Conservation (phyloP, 2,888 invertebrate genomes). For the Calliopum simillimum region DNA sequence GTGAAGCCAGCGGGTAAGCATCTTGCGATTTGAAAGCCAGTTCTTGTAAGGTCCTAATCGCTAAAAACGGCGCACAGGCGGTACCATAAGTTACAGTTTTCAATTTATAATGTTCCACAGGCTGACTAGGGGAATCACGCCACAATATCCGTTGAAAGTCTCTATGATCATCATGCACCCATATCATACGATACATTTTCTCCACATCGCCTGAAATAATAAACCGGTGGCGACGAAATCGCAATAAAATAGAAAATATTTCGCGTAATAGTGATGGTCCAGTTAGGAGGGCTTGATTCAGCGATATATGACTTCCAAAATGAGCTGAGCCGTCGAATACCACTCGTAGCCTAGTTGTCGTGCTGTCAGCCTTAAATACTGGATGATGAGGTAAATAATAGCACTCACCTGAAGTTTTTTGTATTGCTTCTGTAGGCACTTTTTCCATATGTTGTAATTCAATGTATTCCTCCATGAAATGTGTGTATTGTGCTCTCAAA, state of each 20-base stretch:
- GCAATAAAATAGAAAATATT: conserved; percentile 34
- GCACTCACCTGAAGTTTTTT: neutral
- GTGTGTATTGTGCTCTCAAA: neutral
- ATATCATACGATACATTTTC: conserved; percentile 40
- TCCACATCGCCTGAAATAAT: conserved; percentile 37
- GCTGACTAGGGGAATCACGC: conserved; percentile 25
- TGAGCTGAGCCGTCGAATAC: conserved; percentile 40
- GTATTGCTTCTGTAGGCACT: conserved; percentile 22
- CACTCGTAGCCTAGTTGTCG: conserved; percentile 35
- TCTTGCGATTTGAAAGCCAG: conserved; percentile 41
- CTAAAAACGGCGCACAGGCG: conserved; percentile 41
- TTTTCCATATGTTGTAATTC: conserved; percentile 35
- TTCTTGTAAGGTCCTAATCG: conserved; percentile 40
- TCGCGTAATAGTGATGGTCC: conserved; percentile 37
- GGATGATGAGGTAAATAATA: conserved; percentile 40
- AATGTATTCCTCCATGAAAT: conserved; percentile 29
- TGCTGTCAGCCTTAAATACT: conserved; percentile 37
- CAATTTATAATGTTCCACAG: conserved; percentile 35
- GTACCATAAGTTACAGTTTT: conserved; percentile 42
- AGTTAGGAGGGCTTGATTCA: conserved; percentile 33
- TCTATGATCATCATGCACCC: conserved; percentile 24
- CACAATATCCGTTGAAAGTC: conserved; percentile 41
- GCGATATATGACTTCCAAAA: conserved; percentile 7
- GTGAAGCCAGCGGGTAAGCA: conserved; percentile 40
- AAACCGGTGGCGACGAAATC: conserved; percentile 37